A percentile compares a stretch with the other conserved stretches of the same genome.
Evolutionary conservation across 2,797 vertebrate species (phyloP).

Genomic region (Scolopax rusticola): DNA sequence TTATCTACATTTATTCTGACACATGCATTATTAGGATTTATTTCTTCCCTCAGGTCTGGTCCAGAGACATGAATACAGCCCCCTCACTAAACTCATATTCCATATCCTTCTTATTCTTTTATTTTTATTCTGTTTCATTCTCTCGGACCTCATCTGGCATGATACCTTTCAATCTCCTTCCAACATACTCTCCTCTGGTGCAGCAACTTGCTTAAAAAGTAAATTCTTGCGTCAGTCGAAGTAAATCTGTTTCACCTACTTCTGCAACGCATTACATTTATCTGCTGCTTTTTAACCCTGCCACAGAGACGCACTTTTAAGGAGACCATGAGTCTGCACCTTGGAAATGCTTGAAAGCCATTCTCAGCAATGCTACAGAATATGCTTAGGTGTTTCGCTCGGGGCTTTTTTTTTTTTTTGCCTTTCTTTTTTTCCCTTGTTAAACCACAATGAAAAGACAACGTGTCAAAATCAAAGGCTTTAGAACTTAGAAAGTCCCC

Average conservation of each 20-base stretch:
- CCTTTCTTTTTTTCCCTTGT: neutral
- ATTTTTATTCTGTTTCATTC: neutral
- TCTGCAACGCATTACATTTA: neutral
- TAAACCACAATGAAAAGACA: slow-evolving; percentile 34
- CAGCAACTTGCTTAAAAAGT: neutral
- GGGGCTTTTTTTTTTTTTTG: neutral
- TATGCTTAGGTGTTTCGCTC: slow-evolving; percentile 13
- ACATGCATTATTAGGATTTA: neutral
- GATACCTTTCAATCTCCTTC: neutral
- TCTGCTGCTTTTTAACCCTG: neutral
- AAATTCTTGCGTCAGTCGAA: neutral
- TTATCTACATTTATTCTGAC: neutral
- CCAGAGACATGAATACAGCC: accelerated
- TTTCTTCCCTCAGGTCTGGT: neutral
- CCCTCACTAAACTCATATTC: neutral
- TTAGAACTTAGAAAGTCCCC: neutral
- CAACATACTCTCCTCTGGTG: accelerated
- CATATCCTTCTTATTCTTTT: neutral
- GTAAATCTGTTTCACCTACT: neutral
- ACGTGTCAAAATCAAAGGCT: neutral
- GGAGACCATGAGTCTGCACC: neutral
- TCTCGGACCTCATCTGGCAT: neutral
- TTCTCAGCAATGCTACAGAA: slow-evolving; percentile 11
- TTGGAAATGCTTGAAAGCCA: neutral
- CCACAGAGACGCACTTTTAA: neutral